These are phyloP conservation scores for Nothocercus nigrocapillus DNA, from an alignment of 2,113 vertebrate species.

Conservation along the genomic window DNA sequence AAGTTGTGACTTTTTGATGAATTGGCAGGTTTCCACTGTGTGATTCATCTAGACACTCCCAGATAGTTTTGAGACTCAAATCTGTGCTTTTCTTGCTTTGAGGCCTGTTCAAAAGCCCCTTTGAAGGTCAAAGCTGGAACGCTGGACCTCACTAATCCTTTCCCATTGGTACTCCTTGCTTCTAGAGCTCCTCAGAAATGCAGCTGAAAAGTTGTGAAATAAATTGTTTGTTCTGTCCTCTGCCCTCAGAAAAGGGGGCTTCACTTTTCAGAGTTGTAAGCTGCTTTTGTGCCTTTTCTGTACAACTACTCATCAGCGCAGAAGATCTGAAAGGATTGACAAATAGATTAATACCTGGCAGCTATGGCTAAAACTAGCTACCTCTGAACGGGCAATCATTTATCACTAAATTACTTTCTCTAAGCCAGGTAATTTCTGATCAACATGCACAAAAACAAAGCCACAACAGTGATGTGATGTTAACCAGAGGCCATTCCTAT, in stretches of 20 bases:
- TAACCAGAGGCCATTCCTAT: constrained; percentile 64
- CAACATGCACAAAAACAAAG: constrained; percentile 69
- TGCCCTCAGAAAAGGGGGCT: background rate
- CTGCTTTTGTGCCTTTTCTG: constrained; percentile 1
- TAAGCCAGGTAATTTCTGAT: constrained; percentile 78
- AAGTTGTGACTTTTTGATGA: background rate
- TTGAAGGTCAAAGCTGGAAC: constrained; percentile 31
- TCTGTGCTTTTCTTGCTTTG: background rate
- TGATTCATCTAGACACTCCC: background rate
- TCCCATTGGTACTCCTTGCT: background rate
- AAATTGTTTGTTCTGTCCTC: constrained; percentile 36
- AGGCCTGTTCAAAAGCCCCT: background rate
- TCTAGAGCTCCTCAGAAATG: background rate
- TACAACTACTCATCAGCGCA: constrained; percentile 3
- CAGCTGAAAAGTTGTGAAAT: constrained; percentile 43
- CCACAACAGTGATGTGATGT: constrained; percentile 21
- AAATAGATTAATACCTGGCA: constrained; percentile 76
- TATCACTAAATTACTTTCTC: constrained; percentile 80
- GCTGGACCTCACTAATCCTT: background rate
- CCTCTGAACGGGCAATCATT: constrained; percentile 73
- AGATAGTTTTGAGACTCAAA: constrained; percentile 3
- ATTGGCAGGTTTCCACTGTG: background rate
- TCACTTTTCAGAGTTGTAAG: constrained; percentile 45
- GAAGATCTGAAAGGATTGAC: constrained; percentile 68
- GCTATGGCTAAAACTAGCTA: constrained; percentile 64